Base-by-base conservation (phyloP, 53 echinoderm and acorn worm species). In the Holothuria scabra region DNA sequence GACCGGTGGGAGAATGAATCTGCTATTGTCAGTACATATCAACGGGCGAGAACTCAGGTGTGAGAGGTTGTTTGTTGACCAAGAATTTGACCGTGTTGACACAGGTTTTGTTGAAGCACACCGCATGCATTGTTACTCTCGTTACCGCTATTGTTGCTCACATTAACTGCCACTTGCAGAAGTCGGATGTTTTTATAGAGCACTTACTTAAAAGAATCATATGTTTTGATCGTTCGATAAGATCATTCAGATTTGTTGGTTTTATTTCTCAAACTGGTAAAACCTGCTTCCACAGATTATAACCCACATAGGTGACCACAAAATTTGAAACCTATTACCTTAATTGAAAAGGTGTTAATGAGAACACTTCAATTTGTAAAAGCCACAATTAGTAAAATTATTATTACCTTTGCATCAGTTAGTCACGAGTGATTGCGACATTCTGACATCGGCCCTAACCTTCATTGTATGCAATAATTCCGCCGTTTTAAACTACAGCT, bases 161-260 rank as follows among this genome's bases (percentile, higher is more conserved):
- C 71, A 71, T 71, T 71, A 71, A 71, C 71, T 71, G 41, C 71
- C 71, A 71, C 41, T 71, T 71, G 23, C 20, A 71, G 35, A 71
- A 71, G 31, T 71, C 71, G 71, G 71, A 71, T 71, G 71, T 71
- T 71, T 71, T 71, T 44, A 71, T 44, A 44, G 41, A 41, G 48
- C 48, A 3, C 37, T 71, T 48, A 71, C 46, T 44, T 71, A 52
- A n/a, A 52, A 52, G 52, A 52, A 52, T 52, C 52, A 18, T 52
- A 3, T 52, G 52, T 52, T 52, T 52, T 52, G 52, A 18, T 52
- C 52, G 14, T 52, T 52, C 52, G 14, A 52, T 18, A 52, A 52
- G 18, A 52, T 52, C 52, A 52, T 14, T 52, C 52, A 52, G 52
- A 52, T 64, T 64, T 12, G 64, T 64, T 28, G 30, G 64, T 64